These are phyloP conservation scores for Enteromius viviparus DNA, from an alignment of 2,797 vertebrate species.

Conservation along the genomic window DNA sequence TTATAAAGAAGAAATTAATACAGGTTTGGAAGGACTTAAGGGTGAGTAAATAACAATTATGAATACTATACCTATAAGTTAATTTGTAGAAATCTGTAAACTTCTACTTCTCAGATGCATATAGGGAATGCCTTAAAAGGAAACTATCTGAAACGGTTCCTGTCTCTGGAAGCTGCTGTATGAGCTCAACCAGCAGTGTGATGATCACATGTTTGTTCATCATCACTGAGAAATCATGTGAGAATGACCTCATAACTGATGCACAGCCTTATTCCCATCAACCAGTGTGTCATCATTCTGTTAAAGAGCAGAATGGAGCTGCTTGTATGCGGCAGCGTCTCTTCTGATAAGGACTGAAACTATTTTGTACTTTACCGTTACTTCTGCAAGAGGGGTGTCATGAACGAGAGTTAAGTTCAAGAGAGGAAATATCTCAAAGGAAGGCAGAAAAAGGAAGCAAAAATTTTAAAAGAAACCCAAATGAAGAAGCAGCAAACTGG, in stretches of 20 bases:
- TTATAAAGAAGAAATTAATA: background rate
- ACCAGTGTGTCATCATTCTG: slow-evolving; percentile 54
- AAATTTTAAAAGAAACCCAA: background rate
- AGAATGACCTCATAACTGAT: slow-evolving; percentile 55
- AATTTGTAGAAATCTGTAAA: background rate
- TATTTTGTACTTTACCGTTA: slow-evolving; percentile 41
- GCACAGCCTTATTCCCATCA: slow-evolving; percentile 47
- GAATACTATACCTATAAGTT: background rate
- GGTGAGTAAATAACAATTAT: background rate
- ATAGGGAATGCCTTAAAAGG: background rate
- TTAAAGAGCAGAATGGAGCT: slow-evolving; percentile 43
- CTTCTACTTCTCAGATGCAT: background rate
- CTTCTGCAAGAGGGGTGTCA: background rate
- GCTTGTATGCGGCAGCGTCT: slow-evolving; percentile 29
- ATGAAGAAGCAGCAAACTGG: slow-evolving; percentile 16
- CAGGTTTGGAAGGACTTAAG: background rate
- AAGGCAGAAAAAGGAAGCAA: slow-evolving; percentile 17
- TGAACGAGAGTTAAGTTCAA: slow-evolving; percentile 12
- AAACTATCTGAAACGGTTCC: background rate
- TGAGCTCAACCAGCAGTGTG: slow-evolving; percentile 33
- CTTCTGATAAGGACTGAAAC: slow-evolving; percentile 41
- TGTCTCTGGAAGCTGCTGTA: background rate
- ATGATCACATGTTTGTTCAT: slow-evolving; percentile 48
- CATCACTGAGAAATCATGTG: slow-evolving; percentile 51
- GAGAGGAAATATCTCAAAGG: slow-evolving; percentile 15